Evolutionary conservation across 2,797 vertebrate species (phyloP), one percentile per base, ranked within the genome.

Genomic region (Bovichtus diacanthus): DNA sequence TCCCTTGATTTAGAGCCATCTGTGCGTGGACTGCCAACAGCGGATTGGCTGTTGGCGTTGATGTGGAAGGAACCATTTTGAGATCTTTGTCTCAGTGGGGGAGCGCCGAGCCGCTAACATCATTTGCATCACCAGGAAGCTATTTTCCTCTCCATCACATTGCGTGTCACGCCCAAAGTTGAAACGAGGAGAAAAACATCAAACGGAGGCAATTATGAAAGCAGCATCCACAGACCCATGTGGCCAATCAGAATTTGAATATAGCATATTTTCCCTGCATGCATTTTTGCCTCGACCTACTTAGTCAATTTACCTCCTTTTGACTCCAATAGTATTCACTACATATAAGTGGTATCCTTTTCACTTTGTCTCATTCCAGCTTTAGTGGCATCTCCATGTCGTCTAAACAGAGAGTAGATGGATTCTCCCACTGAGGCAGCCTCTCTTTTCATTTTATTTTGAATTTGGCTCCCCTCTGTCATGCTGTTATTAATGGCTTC

Each of bases 251-350:
- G 63, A 84, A 77, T 73, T 68, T 76, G 74, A 86, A 83, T 89
- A 88, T 51, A 64, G 81, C 87, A 73, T 61, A 77, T 91, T 90
- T 90, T 86, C 85, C 44, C 88, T 76, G 84, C 81, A 63, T 16
- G 64, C 66, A 12, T 78, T 86, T n/a, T 84, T 70, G 67, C 72
- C 76, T 86, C 72, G 21, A 82, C 89, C 87, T 89, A 90, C 87
- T 93, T 93, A 83, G 73, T 87, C 86, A 88, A 83, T 92, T 91
- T 90, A 86, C 90, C 93, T 89, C 88, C 84, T 86, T 90, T 93
- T 93, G 89, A 91, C 87, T 89, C 68, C 69, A 80, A 34, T 70
- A 67, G 60, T 66, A n/a, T 79, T 88, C 81, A 87, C 46, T 90
- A 81, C 73, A 68, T 69, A 81, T 78, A 78, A 85, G 77, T 50